These are phyloP conservation scores for Lithosia quadra DNA, from an alignment of 2,888 invertebrate species.

Conservation along the genomic window DNA sequence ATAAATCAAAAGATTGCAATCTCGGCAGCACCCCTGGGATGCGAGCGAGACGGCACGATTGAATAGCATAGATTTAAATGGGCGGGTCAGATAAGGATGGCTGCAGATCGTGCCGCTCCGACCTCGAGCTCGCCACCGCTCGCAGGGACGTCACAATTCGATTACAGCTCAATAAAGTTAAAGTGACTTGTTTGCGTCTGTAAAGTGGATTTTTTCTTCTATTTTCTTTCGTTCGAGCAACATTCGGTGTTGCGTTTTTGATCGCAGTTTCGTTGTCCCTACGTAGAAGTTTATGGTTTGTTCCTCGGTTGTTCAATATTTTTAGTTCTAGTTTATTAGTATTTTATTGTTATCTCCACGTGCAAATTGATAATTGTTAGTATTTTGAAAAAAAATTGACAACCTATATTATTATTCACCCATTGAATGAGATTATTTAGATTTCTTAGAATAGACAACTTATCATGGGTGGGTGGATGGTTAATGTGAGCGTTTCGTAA, in stretches of 20 bases:
- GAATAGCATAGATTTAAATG: conserved; percentile 87
- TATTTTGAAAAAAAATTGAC: background rate
- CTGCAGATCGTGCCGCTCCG: conserved; percentile 78
- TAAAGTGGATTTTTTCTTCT: conserved; percentile 85
- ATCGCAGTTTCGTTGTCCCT: conserved; percentile 50
- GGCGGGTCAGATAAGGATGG: conserved; percentile 85
- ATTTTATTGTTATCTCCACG: conserved; percentile 17
- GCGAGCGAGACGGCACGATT: conserved; percentile 86
- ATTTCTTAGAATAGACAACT: conserved; percentile 26
- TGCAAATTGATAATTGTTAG: background rate
- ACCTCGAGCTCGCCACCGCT: conserved; percentile 69
- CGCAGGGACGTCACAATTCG: conserved; percentile 86
- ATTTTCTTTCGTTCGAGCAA: conserved; percentile 66
- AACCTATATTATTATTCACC: background rate
- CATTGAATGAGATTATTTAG: conserved; percentile 27
- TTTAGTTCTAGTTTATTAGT: conserved; percentile 24
- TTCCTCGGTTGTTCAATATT: conserved; percentile 21
- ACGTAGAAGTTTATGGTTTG: conserved; percentile 37
- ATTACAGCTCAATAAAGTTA: conserved; percentile 87
- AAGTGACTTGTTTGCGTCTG: conserved; percentile 87
- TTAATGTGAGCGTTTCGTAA: conserved; percentile 35
- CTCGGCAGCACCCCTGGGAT: conserved; percentile 86
- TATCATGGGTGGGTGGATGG: conserved; percentile 36
- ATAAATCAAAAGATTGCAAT: conserved; percentile 88
- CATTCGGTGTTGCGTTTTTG: conserved; percentile 56